phyloP scores from a whole-genome alignment of 2,888 invertebrate species.

The Deilephila elpenor region DNA sequence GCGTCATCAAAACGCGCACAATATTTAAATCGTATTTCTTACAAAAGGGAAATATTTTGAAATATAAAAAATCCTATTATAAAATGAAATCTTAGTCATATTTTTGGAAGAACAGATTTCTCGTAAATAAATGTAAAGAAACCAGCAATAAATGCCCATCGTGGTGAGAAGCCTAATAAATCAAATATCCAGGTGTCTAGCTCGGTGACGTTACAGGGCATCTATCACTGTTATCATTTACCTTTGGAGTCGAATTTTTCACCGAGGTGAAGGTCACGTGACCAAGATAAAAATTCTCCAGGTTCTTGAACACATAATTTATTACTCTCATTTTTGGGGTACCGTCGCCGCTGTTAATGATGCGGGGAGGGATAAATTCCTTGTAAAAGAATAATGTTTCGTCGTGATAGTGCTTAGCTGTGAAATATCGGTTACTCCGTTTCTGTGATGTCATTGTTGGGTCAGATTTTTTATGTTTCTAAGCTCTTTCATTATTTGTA shows the following conservation, averaged over 20 bases:
- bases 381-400: neutral
- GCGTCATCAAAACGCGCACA: no score
- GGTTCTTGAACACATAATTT: conserved; percentile 34
- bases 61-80: no score
- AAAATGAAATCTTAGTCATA: no score
- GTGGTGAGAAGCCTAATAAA: neutral
- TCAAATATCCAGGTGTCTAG: conserved; percentile 25
- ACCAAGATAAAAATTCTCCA: conserved; percentile 31
- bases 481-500: no score
- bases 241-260: conserved; percentile 22
- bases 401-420: no score
- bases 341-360: conserved; percentile 23
- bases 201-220: conserved; percentile 39
- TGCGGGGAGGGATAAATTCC: conserved; percentile 31
- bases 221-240: conserved; percentile 52
- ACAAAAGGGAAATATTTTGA: no score
- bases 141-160: neutral
- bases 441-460: no score
- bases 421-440: no score
- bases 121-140: neutral
- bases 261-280: conserved; percentile 27
- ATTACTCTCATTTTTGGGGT: conserved; percentile 29
- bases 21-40: no score
- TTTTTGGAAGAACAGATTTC: no score
- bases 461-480: no score